Evolutionary conservation across 2,113 vertebrate species (phyloP), one percentile per base, ranked within the genome.

Genomic region (Esox niger): DNA sequence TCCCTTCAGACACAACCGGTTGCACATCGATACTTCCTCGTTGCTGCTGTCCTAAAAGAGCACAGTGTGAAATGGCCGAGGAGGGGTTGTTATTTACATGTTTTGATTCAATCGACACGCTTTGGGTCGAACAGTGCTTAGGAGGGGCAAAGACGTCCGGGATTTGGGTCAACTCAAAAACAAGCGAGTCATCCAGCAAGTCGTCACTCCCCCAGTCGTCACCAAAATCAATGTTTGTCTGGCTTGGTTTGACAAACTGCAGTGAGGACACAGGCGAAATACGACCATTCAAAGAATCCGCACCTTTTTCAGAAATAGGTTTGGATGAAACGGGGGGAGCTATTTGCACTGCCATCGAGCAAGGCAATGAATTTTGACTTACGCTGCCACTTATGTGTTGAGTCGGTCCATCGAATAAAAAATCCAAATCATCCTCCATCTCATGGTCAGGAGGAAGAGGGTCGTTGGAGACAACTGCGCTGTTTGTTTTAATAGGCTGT

Each of bases 391-490:
- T 93, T 30, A 90, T 64, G 2, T 79, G 88, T 74, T 96, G 94
- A 2, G 95, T 97, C 0, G 94, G 91, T 10, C 81, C 91, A 55
- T 96, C 94, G 68, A 98, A 97, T 62, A 98, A 90, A 20, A 91
- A 90, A 71, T 82, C 92, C 66, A 96, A 73, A 32, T 93, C 93
- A 35, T 90, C 86, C 31, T 95, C 92, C 74, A 75, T 70, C 20
- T 83, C 68, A 13, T 60, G 77, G 26, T 74, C 59, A 8, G 79
- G 25, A 4, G 76, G 64, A 26, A 74, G 85, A 2, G 86, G 77
- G 71, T 58, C 83, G 21, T 15, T 79, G 1, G 3, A 2, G 0
- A 63, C 60, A 0, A 23, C 10, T n/a, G 4, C 27, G 8, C 6
- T 25, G 32, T 10, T 21, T 60, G 58, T 30, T 32, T 21, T 29